Evolutionary conservation across 2,888 invertebrate species (phyloP), one percentile per base, ranked within the genome.

Genomic region (Limnephilus lunatus): DNA sequence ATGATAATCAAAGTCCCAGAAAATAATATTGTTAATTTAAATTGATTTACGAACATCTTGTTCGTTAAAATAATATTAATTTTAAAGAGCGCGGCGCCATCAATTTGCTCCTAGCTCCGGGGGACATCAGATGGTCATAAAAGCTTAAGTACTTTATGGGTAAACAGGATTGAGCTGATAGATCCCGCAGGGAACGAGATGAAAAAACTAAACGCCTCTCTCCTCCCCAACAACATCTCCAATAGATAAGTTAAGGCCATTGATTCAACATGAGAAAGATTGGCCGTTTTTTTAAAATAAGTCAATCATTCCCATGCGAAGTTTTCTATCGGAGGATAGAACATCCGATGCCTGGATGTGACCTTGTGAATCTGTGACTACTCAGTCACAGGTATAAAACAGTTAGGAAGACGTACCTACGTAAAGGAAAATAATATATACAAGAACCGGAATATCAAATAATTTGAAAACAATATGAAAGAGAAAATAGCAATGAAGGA

Each of bases 61-160:
- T 68, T 68, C 68, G 68, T 68, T 68, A 68, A 25, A 68, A 68
- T 68, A 53, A 19, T 53, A 53, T 53, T 68, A 25, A 25, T 25
- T 25, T 25, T 68, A 25, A 9, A 25, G 3, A n/a, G 3, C 4
- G 53, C 68, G 68, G 68, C 25, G 68, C 68, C 9, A 68, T 68
- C 25, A 68, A 68, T 68, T 68, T 68, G 68, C 68, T 9, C n/a
- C 9, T n/a, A 9, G 68, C 68, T 68, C 68, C 25, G 9, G 25
- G 68, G 68, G 68, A 25, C 68, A 68, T 68, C 68, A 68, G 68
- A 19, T 25, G 9, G n/a, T 68, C 68, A 25, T 68, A 68, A 68
- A 68, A 68, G 68, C 68, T 68, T 68, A 68, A 68, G 68, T 68
- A 68, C 68, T 68, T 68, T 68, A n/a, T 68, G 68, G 68, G n/a